Evolutionary conservation across 2,888 invertebrate genomes (phyloP).

Genomic region (Diarsia brunnea): DNA sequence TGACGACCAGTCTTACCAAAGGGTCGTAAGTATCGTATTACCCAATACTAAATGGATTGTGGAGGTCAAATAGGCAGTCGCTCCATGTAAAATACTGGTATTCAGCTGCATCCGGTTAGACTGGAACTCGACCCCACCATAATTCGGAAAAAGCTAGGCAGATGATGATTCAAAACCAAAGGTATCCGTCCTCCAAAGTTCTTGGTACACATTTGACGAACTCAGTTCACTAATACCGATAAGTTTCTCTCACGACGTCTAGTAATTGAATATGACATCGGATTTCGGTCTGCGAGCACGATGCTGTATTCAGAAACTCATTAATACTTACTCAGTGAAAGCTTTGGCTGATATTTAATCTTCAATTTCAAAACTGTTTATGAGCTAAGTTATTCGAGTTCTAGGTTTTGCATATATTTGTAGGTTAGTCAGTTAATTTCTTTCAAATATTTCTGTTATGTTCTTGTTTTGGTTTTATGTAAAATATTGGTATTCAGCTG

Average conservation of each 20-base stretch:
- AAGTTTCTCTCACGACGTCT: constrained; percentile 1
- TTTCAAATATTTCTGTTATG: not conserved
- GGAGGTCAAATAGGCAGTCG: too few species aligned
- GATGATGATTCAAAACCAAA: not conserved
- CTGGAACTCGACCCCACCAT: too few species aligned
- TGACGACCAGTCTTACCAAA: too few species aligned
- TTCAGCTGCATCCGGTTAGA: too few species aligned
- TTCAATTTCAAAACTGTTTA: constrained; percentile 2
- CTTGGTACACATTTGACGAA: not conserved
- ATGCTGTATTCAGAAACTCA: constrained; percentile 39
- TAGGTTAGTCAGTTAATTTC: not conserved
- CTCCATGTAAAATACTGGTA: too few species aligned
- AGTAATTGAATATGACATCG: constrained; percentile 15
- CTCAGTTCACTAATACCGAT: not conserved
- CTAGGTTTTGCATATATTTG: not conserved
- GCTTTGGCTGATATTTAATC: constrained; percentile 1
- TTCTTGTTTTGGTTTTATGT: not conserved
- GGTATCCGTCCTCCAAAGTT: not conserved
- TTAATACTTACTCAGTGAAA: constrained; percentile 8
- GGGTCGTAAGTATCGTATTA: too few species aligned
- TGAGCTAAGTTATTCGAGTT: not conserved
- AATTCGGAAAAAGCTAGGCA: too few species aligned
- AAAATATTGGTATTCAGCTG: too few species aligned
- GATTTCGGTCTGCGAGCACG: constrained; percentile 21
- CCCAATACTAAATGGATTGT: too few species aligned